phyloP scores from a whole-genome alignment of 2,888 invertebrate species.

The Conchocele bisecta region DNA sequence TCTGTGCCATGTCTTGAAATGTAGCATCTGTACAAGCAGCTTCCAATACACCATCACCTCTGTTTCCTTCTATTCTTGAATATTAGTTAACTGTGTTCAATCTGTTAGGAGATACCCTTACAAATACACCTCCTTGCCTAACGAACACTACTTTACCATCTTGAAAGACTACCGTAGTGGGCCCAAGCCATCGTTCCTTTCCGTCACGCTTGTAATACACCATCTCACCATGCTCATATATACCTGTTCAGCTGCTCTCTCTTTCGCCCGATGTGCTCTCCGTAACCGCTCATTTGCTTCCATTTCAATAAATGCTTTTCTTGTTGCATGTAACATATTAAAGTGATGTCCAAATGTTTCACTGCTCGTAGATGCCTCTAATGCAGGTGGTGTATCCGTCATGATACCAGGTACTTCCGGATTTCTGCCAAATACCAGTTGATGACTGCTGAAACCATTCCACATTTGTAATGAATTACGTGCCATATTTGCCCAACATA shows the following conservation, averaged over 20 bases:
- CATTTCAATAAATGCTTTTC: conserved; percentile 44
- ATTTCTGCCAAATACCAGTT: conserved; percentile 38
- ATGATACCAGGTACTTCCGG: conserved; percentile 34
- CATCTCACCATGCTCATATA: conserved; percentile 50
- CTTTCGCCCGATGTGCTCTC: conserved; percentile 39
- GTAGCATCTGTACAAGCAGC: too few species aligned
- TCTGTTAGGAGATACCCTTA: conserved; percentile 16
- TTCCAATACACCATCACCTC: not conserved
- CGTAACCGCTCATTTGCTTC: conserved; percentile 51
- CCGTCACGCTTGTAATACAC: conserved; percentile 56
- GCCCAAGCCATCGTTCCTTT: conserved; percentile 22
- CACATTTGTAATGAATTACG: conserved; percentile 34
- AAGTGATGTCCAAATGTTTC: conserved; percentile 43
- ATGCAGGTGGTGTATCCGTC: conserved; percentile 18
- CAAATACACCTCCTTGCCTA: conserved; percentile 17
- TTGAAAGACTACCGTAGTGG: conserved; percentile 16
- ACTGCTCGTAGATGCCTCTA: conserved; percentile 37
- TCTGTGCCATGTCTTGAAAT: too few species aligned
- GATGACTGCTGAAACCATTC: conserved; percentile 30
- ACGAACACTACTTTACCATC: conserved; percentile 18
- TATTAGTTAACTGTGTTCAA: not conserved
- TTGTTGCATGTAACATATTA: conserved; percentile 36
- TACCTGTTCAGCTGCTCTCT: conserved; percentile 44
- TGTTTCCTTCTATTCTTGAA: not conserved
- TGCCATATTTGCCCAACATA: conserved; percentile 40